These are phyloP conservation scores for Crenichthys baileyi DNA, from an alignment of 2,797 vertebrate species.

Conservation along the genomic window DNA sequence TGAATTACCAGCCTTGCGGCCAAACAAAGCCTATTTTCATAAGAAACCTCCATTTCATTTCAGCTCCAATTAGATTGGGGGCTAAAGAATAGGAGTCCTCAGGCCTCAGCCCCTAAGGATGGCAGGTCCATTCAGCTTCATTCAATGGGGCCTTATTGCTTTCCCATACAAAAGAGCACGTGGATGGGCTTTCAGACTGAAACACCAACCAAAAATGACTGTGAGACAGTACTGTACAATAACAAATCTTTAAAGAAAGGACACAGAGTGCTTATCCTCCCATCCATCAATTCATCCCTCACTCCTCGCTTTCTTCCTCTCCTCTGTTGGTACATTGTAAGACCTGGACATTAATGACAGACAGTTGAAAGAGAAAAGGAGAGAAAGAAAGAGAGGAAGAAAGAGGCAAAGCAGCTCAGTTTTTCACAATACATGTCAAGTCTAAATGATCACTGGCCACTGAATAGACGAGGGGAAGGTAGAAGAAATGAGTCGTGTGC, in stretches of 20 bases:
- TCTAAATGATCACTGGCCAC: conserved; percentile 96
- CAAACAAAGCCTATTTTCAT: conserved; percentile 99
- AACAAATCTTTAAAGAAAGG: conserved; percentile 88
- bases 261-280: conserved; percentile 92
- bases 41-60: conserved; percentile 99
- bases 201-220: conserved; percentile 98
- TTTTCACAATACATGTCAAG: conserved; percentile 98
- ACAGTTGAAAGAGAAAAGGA: conserved; percentile 83
- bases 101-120: conserved; percentile 95
- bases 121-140: conserved; percentile 94
- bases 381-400: conserved; percentile 77
- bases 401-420: conserved; percentile 89
- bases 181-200: conserved; percentile 97
- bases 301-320: conserved; percentile 84
- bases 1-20: conserved; percentile 98
- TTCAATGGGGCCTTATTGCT: conserved; percentile 98
- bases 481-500: conserved; percentile 74
- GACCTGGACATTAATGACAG: conserved; percentile 97
- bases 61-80: conserved; percentile 99
- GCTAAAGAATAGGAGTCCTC: conserved; percentile 95
- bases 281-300: conserved; percentile 89
- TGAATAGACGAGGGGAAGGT: conserved; percentile 90
- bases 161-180: conserved; percentile 96
- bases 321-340: conserved; percentile 81
- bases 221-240: conserved; percentile 95